phyloP scores from a whole-genome alignment of 2,797 vertebrate genomes.

The Knipowitschia caucasica region DNA sequence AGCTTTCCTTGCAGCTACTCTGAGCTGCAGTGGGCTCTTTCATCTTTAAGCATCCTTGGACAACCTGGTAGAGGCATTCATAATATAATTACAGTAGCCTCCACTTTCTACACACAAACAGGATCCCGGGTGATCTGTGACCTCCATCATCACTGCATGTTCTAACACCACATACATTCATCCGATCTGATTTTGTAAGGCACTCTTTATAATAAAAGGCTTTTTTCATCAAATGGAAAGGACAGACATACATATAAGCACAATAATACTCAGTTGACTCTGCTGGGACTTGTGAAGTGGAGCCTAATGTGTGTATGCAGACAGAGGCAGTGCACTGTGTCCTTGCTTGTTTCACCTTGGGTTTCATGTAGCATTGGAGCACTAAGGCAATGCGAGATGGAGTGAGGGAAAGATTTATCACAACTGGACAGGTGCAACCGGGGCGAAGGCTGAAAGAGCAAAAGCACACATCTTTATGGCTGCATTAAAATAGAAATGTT shows the following conservation, averaged over 20 bases:
- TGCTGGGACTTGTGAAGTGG: conserved; percentile 18
- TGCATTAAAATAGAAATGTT: conserved; percentile 18
- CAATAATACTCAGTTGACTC: conserved; percentile 13
- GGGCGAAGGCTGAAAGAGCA: conserved; percentile 32
- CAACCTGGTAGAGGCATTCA: conserved; percentile 28
- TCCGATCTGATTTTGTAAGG: conserved; percentile 39
- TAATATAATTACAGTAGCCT: conserved; percentile 39
- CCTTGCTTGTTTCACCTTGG: conserved; percentile 51
- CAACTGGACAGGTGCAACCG: conserved; percentile 39
- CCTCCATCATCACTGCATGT: conserved; percentile 22
- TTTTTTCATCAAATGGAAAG: conserved; percentile 25
- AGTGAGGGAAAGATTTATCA: conserved; percentile 44
- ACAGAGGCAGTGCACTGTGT: conserved; percentile 32
- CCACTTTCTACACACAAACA: conserved; percentile 17
- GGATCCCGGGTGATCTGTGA: conserved; percentile 22
- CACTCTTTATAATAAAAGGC: conserved; percentile 16
- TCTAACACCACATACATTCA: conserved; percentile 34
- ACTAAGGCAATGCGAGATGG: conserved; percentile 15
- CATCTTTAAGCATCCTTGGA: conserved; percentile 29
- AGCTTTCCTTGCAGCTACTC: conserved; percentile 15
- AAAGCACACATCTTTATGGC: conserved; percentile 16
- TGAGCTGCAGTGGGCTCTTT: conserved; percentile 23
- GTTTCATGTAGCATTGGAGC: conserved; percentile 32
- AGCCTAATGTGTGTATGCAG: conserved; percentile 1
- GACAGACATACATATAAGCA: conserved; percentile 18